These are phyloP conservation scores for Discoglossus pictus DNA, from an alignment of 2,797 vertebrate species.

Conservation along the genomic window DNA sequence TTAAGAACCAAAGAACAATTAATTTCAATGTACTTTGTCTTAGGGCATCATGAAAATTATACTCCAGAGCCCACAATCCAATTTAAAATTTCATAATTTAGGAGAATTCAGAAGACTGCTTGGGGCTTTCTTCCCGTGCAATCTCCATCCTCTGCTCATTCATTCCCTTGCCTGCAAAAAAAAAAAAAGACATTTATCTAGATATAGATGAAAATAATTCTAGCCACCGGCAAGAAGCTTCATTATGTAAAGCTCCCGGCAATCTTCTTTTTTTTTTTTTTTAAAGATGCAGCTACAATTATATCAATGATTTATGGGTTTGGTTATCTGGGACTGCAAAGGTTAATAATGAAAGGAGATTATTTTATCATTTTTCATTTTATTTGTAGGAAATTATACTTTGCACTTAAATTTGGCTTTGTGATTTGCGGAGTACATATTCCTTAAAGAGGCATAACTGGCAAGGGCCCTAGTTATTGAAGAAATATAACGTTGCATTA, in stretches of 20 bases:
- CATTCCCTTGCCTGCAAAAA: neutral
- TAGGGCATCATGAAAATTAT: conserved; percentile 2
- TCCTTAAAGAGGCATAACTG: too few species aligned
- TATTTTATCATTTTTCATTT: too few species aligned
- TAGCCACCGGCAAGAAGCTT: conserved; percentile 9
- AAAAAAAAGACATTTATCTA: conserved; percentile 19
- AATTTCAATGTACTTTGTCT: neutral
- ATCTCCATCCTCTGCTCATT: neutral
- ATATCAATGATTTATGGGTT: neutral
- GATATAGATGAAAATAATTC: conserved; percentile 17
- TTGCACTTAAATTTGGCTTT: too few species aligned
- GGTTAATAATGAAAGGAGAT: too few species aligned
- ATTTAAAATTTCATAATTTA: conserved; percentile 10
- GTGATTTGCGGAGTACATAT: too few species aligned
- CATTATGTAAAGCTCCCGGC: neutral
- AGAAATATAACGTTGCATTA: too few species aligned
- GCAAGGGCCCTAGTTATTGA: too few species aligned
- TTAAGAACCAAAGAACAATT: too few species aligned
- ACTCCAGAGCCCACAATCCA: conserved; percentile 14
- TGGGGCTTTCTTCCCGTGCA: conserved; percentile 5
- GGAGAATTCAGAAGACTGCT: conserved; percentile 22
- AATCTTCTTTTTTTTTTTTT: too few species aligned
- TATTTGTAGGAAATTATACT: too few species aligned
- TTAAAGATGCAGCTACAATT: neutral
- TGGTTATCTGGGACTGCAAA: too few species aligned